A percentile compares a stretch with the other conserved stretches of the same genome.
These are phyloP conservation scores for Diglossa cyanea DNA, from an alignment of 2,797 vertebrate genomes.

Conservation along the genomic window DNA sequence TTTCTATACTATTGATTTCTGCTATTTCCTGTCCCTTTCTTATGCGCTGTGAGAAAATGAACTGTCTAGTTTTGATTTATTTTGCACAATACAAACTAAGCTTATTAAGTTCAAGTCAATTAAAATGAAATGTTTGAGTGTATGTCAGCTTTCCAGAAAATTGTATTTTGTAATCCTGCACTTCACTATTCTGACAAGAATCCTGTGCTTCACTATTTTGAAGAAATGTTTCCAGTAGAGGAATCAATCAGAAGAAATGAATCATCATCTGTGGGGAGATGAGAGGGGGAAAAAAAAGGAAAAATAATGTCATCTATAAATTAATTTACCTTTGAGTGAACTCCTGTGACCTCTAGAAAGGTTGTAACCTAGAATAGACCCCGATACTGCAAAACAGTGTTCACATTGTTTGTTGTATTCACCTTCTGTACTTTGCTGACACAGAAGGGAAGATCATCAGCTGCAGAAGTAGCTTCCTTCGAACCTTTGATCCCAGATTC, in stretches of 20 bases:
- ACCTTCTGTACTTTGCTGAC: background rate
- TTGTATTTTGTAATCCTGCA: background rate
- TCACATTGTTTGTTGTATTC: background rate
- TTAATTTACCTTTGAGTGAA: background rate
- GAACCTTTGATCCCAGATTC: background rate
- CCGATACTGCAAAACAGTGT: background rate
- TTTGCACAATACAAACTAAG: background rate
- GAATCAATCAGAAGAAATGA: constrained; percentile 23
- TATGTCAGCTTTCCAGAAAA: constrained; percentile 32
- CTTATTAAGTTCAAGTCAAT: constrained; percentile 42
- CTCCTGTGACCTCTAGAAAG: background rate
- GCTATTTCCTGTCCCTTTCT: background rate
- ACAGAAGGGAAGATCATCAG: background rate
- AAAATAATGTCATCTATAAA: background rate
- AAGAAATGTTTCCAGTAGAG: constrained; percentile 25
- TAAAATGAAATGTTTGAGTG: constrained; percentile 15
- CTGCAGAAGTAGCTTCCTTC: background rate
- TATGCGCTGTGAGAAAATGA: background rate
- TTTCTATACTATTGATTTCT: background rate
- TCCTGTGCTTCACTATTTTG: background rate
- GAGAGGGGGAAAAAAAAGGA: accelerated
- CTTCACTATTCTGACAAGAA: constrained; percentile 28
- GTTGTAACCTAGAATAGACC: background rate
- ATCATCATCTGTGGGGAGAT: background rate
- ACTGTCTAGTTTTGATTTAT: constrained; percentile 18